A percentile compares a stretch with the other conserved stretches of the same genome.
phyloP scores from a whole-genome alignment of 1,140 invertebrate species.

The Penaeus chinensis region DNA sequence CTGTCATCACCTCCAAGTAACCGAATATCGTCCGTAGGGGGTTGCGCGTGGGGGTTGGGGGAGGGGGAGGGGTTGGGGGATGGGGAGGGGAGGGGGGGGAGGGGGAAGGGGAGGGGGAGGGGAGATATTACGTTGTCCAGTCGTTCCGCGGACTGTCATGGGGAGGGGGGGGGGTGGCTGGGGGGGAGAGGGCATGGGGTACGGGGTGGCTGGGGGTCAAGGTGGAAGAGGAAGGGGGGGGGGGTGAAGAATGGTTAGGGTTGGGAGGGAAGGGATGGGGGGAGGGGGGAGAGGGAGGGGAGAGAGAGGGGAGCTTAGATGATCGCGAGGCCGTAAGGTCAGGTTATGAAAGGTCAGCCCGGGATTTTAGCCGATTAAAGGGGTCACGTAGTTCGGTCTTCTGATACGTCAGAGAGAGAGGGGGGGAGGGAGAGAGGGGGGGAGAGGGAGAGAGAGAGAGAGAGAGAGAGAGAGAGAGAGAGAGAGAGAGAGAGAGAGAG shows the following conservation, averaged over 20 bases:
- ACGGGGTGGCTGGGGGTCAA: no score
- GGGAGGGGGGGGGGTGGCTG: no score
- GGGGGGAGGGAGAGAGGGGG: no score
- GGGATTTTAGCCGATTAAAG: not conserved
- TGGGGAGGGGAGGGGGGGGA: not conserved
- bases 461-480: no score
- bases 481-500: no score
- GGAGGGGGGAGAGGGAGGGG: not conserved
- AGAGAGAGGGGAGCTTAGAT: not conserved
- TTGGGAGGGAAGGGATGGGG: not conserved
- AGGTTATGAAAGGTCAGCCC: slow-evolving; percentile 13
- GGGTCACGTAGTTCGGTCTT: slow-evolving; percentile 5
- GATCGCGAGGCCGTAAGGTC: slow-evolving; percentile 9
- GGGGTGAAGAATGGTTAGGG: no score
- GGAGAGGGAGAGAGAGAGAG: no score
- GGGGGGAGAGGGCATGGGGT: no score
- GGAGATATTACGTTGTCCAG: slow-evolving; percentile 36
- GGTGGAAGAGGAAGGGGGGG: no score
- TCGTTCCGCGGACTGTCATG: not conserved
- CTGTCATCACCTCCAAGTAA: no score
- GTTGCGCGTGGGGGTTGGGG: not conserved
- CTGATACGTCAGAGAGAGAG: not conserved
- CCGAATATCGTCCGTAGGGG: no score
- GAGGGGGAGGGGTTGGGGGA: no score
- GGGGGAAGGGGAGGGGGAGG: not conserved